Evolutionary conservation across 2,797 vertebrate species (phyloP).

Genomic region (Protosalanx chinensis): DNA sequence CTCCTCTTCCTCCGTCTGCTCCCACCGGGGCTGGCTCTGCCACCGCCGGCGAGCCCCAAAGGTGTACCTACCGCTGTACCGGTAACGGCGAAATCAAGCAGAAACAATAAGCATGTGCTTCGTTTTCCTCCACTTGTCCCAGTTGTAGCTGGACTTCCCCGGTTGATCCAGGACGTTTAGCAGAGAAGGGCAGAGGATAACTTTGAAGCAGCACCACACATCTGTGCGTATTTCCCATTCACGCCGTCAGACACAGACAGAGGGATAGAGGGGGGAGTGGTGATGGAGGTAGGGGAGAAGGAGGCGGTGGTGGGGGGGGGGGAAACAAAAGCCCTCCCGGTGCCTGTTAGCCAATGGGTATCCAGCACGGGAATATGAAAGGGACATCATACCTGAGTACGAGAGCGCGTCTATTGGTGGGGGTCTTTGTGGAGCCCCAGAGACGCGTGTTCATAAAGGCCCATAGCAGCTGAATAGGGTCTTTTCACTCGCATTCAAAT

Average conservation of each 20-base stretch:
- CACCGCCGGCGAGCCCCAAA: neutral
- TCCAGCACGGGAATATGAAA: conserved; percentile 43
- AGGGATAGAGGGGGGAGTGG: conserved; percentile 33
- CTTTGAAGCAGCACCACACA: conserved; percentile 69
- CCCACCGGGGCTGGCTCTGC: neutral
- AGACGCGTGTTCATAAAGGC: conserved; percentile 74
- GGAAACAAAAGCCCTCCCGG: conserved; percentile 62
- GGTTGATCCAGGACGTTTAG: neutral
- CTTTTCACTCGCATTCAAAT: conserved; percentile 73
- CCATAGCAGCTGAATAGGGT: conserved; percentile 63
- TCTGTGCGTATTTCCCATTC: conserved; percentile 74
- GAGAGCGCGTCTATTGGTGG: conserved; percentile 61
- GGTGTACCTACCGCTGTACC: conserved; percentile 1
- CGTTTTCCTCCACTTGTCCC: conserved; percentile 36
- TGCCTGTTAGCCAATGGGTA: conserved; percentile 55
- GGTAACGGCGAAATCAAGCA: neutral
- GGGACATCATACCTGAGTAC: conserved; percentile 75
- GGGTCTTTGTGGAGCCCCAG: conserved; percentile 63
- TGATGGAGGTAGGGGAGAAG: conserved; percentile 25
- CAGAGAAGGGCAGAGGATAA: conserved; percentile 22
- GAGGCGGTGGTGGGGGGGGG: conserved; percentile 36
- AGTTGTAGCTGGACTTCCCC: conserved; percentile 22
- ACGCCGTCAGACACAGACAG: conserved; percentile 52
- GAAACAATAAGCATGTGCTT: conserved; percentile 43
- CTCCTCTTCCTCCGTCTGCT: neutral